phyloP scores from a whole-genome alignment of 2,113 vertebrate species.

The Sinocyclocheilus grahami region DNA sequence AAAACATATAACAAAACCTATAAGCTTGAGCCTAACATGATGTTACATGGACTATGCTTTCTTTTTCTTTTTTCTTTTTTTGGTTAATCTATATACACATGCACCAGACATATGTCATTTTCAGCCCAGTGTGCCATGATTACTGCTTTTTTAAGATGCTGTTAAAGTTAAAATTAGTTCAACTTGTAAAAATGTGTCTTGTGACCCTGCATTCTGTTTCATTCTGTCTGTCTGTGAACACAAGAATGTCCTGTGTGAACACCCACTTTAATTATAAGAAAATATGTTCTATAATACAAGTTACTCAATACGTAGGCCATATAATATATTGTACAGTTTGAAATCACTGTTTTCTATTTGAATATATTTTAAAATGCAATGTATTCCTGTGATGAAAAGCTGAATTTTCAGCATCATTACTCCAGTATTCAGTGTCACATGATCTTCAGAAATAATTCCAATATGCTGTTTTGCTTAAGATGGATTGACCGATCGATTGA shows the following conservation, averaged over 20 bases:
- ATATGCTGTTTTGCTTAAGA: not conserved
- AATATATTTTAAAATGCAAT: not conserved
- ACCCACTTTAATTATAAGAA: not conserved
- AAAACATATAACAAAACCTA: not conserved
- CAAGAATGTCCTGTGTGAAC: not conserved
- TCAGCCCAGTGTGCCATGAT: not conserved
- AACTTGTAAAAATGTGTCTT: not conserved
- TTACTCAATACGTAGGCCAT: not conserved
- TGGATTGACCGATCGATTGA: too few relatives aligned
- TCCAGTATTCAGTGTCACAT: not conserved
- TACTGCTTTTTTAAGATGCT: not conserved
- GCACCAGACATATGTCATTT: not conserved
- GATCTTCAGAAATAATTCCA: not conserved
- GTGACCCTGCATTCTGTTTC: not conserved
- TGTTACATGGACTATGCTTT: not conserved
- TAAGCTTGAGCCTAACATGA: not conserved
- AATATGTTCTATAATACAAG: too few relatives aligned
- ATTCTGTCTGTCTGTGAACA: not conserved
- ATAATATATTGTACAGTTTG: not conserved
- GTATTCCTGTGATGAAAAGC: not conserved
- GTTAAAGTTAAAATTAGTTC: not conserved
- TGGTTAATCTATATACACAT: too few relatives aligned
- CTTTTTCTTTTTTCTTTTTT: too few relatives aligned
- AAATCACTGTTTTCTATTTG: not conserved
- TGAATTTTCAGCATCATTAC: not conserved